These are phyloP conservation scores for Cnemophilus loriae DNA, from an alignment of 2,113 vertebrate species.

Conservation along the genomic window DNA sequence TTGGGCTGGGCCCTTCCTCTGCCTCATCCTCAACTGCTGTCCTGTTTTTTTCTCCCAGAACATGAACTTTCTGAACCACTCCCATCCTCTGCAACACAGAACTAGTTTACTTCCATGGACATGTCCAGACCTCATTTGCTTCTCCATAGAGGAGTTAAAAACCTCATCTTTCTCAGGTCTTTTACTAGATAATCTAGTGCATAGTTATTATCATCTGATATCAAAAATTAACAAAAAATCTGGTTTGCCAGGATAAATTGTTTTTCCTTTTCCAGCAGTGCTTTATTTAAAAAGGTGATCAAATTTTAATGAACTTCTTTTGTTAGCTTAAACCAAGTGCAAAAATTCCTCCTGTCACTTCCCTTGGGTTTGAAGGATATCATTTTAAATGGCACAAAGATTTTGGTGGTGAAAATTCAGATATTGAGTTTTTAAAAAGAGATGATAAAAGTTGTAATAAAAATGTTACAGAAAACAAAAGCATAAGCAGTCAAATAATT, in stretches of 20 bases:
- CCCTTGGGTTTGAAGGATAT: neutral
- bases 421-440: neutral
- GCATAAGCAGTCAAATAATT: neutral
- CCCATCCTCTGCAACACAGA: neutral
- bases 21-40: neutral
- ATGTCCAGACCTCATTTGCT: neutral
- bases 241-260: neutral
- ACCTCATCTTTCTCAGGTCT: neutral
- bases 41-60: neutral
- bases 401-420: neutral
- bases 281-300: neutral
- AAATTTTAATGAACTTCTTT: constrained; percentile 20
- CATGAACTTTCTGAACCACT: neutral
- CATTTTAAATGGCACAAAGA: neutral
- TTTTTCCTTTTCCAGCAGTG: neutral
- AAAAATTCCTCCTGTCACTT: neutral
- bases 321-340: constrained; percentile 19
- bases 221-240: neutral
- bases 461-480: neutral
- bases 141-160: neutral
- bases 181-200: neutral
- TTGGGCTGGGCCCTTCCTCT: neutral
- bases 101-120: neutral
- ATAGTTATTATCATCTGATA: neutral
- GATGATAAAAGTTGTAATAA: neutral